These are phyloP conservation scores for Ceratosolen fusciceps DNA, from an alignment of 1,140 invertebrate genomes.

Conservation along the genomic window DNA sequence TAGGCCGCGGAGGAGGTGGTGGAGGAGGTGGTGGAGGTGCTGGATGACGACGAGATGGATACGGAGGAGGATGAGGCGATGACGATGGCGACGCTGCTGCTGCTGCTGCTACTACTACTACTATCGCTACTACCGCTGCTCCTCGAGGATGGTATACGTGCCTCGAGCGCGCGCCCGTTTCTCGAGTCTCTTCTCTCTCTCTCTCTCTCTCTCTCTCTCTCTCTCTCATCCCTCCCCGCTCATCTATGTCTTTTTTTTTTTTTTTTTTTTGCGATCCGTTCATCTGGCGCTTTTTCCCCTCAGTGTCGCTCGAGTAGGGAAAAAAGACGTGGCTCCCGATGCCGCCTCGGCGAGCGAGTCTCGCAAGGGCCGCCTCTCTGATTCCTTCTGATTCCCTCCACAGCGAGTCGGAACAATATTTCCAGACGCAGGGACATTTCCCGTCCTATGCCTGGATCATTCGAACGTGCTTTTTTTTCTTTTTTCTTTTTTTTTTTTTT, in stretches of 20 bases:
- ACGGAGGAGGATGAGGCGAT: no score
- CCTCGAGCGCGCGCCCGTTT: slow-evolving; percentile 29
- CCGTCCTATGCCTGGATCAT: no score
- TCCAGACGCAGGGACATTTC: not conserved
- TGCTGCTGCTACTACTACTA: no score
- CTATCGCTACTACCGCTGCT: no score
- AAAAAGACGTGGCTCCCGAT: slow-evolving; percentile 31
- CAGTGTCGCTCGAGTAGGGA: slow-evolving; percentile 20
- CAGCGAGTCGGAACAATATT: not conserved
- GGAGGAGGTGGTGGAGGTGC: slow-evolving; percentile 6
- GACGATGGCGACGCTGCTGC: no score
- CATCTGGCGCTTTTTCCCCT: slow-evolving; percentile 23
- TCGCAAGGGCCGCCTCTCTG: not conserved
- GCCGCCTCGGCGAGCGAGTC: not conserved
- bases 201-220: no score
- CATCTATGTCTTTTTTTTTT: not conserved
- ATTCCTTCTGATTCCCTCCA: slow-evolving; percentile 13
- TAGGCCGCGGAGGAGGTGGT: slow-evolving; percentile 23
- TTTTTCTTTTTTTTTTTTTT: not conserved
- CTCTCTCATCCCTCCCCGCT: slow-evolving; percentile 26
- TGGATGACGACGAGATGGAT: no score
- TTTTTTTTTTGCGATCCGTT: not conserved
- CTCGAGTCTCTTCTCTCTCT: slow-evolving; percentile 34
- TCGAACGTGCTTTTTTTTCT: not conserved
- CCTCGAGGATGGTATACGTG: no score